Percentiles rank a stretch among this genome's conserved stretches.
phyloP scores from a whole-genome alignment of 2,113 vertebrate species.

The Onychostoma macrolepis region DNA sequence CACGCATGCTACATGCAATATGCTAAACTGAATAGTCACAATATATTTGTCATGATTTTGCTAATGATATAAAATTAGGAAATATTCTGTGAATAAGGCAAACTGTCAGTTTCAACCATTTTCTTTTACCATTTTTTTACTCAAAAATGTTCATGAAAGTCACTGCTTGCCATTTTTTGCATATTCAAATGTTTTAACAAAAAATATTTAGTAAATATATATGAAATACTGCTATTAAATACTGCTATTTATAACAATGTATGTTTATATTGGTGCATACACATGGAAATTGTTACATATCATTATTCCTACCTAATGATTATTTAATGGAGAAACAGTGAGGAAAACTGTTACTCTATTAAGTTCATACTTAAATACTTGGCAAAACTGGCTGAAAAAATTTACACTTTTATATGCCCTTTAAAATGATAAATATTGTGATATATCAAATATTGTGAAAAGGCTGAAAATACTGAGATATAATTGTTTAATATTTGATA shows the following conservation, averaged over 20 bases:
- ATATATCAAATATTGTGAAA: neutral
- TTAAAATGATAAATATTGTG: neutral
- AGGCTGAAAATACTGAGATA: neutral
- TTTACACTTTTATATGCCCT: neutral
- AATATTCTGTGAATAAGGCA: neutral
- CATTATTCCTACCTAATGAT: neutral
- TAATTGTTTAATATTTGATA: neutral
- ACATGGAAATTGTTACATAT: neutral
- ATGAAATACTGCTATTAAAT: neutral
- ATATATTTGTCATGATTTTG: neutral
- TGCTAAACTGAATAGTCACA: neutral
- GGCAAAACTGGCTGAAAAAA: neutral
- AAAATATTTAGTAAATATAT: neutral
- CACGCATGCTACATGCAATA: neutral
- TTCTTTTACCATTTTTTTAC: neutral
- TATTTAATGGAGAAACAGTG: neutral
- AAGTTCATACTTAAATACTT: neutral
- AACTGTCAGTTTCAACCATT: neutral
- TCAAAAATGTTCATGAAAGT: neutral
- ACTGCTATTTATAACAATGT: neutral
- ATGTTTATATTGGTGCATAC: neutral
- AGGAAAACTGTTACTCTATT: neutral
- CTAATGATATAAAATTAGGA: neutral
- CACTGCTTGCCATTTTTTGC: neutral
- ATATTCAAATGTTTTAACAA: neutral